Evolutionary conservation across 2,888 invertebrate species (phyloP).

Genomic region (Atethmia centrago): DNA sequence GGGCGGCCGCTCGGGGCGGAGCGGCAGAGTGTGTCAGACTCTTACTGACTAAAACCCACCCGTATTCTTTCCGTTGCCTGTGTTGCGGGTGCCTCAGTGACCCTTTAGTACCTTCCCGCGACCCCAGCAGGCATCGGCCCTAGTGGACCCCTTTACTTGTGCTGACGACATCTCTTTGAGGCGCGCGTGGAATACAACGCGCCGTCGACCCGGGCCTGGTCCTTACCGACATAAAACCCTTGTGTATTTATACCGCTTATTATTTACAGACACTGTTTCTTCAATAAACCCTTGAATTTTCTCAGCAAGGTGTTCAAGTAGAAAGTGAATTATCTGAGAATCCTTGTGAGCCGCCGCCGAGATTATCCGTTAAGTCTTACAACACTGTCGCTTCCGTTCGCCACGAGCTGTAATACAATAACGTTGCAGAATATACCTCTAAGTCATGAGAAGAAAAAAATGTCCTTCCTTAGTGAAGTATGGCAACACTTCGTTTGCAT

Average conservation of each 20-base stretch:
- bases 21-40: too few species aligned
- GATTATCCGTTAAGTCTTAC: conserved; percentile 57
- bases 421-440: conserved; percentile 38
- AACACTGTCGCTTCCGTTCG: conserved; percentile 46
- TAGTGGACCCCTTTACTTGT: too few species aligned
- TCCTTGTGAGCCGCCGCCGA: conserved; percentile 28
- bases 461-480: conserved; percentile 15
- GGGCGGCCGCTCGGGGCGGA: too few species aligned
- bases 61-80: too few species aligned
- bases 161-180: too few species aligned
- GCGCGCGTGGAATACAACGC: too few species aligned
- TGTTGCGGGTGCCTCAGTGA: too few species aligned
- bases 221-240: background rate
- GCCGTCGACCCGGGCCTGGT: too few species aligned
- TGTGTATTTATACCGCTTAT: too few species aligned
- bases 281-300: conserved; percentile 18
- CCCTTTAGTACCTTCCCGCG: too few species aligned
- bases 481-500: conserved; percentile 19
- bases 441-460: conserved; percentile 33
- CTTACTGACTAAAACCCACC: too few species aligned
- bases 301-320: conserved; percentile 44
- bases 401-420: conserved; percentile 44
- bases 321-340: conserved; percentile 61
- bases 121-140: too few species aligned
- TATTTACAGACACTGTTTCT: background rate